Base-by-base conservation (phyloP, 1,140 invertebrate species). In the Ylistrum balloti region DNA sequence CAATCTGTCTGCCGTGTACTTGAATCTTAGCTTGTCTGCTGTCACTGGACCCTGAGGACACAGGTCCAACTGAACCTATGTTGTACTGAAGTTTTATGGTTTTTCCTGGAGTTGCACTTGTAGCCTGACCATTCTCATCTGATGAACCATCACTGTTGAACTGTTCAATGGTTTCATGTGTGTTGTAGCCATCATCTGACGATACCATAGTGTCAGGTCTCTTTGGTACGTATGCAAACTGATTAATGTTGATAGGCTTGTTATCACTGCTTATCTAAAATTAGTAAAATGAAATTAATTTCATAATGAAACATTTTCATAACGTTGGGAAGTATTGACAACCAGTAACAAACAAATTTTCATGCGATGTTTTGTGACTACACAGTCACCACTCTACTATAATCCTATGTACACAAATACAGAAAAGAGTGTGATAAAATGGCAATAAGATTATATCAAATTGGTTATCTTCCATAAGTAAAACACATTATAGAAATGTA, bases 141-240 rank as follows among this genome's bases (percentile, higher is more conserved):
- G 28, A 41, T 88, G 22, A 41, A 86, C 22, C 88, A 86, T 89
- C 38, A 33, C 88, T 86, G 56, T 28, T 74, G 13, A 74, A 74
- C 56, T 74, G 56, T n/a, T 74, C 56, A 74, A 74, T 74, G 1
- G 56, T 74, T 74, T 74, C 56, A 74, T n/a, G 3, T 22, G 22
- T 74, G 17, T 17, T 45, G 41, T 45, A 45, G 9, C 56, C 56
- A 28, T 74, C 56, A 9, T 74, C 56, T 74, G 56, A 74, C 22
- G n/a, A 28, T 32, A 87, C n/a, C 32, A 88, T 48, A 32, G 41
- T 13, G 9, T 45, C 41, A 9, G 38, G 32, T 32, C 17, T 85
- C 38, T 87, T 88, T 89, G 89, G 34, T 34, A 74, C 88, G 90
- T 89, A 91, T 28, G 90, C 90, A 91, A 89, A 91, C 33, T 91